phyloP scores from a whole-genome alignment of 2,113 vertebrate genomes.

The Mustelus asterias region DNA sequence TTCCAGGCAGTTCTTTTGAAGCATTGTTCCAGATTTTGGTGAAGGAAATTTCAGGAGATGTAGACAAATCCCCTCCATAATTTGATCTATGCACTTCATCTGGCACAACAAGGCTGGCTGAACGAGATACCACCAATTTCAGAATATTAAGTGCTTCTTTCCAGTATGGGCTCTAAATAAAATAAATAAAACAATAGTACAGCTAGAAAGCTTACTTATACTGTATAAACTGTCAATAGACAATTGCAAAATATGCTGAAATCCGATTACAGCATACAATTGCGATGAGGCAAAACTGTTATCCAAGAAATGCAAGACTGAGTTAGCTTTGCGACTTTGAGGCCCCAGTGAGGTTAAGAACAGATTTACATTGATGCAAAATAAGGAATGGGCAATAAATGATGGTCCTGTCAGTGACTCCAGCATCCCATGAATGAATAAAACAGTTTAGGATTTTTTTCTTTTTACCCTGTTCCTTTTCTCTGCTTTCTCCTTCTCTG shows the following conservation, averaged over 20 bases:
- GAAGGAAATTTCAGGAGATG: slow-evolving; percentile 91
- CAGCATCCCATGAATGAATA: not conserved
- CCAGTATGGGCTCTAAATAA: slow-evolving; percentile 85
- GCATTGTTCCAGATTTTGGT: slow-evolving; percentile 95
- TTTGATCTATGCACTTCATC: slow-evolving; percentile 80
- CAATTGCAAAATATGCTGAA: not conserved
- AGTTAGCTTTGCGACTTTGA: not conserved
- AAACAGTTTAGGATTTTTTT: not conserved
- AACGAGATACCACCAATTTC: slow-evolving; percentile 94
- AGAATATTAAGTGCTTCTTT: slow-evolving; percentile 97
- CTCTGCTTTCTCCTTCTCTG: not conserved
- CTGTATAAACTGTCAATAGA: not conserved
- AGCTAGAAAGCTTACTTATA: not conserved
- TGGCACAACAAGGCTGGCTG: slow-evolving; percentile 93
- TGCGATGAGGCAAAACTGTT: not conserved
- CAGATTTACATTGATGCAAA: not conserved
- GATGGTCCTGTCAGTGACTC: not conserved
- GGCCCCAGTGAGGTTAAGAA: not conserved
- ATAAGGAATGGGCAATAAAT: not conserved
- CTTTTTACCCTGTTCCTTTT: not conserved
- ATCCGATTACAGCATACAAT: not conserved
- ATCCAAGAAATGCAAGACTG: not conserved
- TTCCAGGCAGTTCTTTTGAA: slow-evolving; percentile 95
- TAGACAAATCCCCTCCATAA: slow-evolving; percentile 71
- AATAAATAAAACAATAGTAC: slow-evolving; percentile 20